Percentiles rank a stretch among this genome's conserved stretches.
Evolutionary conservation across 2,797 vertebrate genomes (phyloP).

Genomic region (Thalassophryne amazonica): DNA sequence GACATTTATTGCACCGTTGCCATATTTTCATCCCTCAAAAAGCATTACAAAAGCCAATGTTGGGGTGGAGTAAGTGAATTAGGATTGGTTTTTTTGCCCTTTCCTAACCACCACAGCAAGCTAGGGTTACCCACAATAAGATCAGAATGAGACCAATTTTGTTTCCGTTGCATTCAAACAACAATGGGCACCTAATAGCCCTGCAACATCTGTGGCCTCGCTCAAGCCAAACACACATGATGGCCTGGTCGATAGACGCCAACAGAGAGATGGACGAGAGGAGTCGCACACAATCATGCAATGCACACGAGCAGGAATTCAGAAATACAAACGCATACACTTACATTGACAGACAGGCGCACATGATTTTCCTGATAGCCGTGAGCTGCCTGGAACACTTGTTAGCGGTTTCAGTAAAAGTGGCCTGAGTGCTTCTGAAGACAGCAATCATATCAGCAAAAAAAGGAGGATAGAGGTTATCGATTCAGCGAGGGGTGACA

Average conservation of each 20-base stretch:
- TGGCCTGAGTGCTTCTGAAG: slow-evolving; percentile 76
- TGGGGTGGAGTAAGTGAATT: slow-evolving; percentile 79
- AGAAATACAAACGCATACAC: slow-evolving; percentile 35
- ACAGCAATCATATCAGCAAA: slow-evolving; percentile 77
- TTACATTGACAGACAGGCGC: slow-evolving; percentile 22
- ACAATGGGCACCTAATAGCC: slow-evolving; percentile 85
- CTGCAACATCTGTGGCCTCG: slow-evolving; percentile 78
- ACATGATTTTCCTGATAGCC: slow-evolving; percentile 61
- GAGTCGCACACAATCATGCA: slow-evolving; percentile 26
- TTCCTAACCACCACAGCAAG: slow-evolving; percentile 76
- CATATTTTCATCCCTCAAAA: slow-evolving; percentile 83
- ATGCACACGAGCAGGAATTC: slow-evolving; percentile 8
- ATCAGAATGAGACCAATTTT: slow-evolving; percentile 84
- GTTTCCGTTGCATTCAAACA: slow-evolving; percentile 86
- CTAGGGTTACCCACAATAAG: slow-evolving; percentile 86
- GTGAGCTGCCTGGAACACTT: slow-evolving; percentile 67
- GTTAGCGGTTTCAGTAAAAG: slow-evolving; percentile 75
- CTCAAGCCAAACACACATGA: slow-evolving; percentile 70
- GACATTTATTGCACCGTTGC: slow-evolving; percentile 75
- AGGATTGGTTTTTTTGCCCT: slow-evolving; percentile 82
- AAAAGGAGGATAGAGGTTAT: slow-evolving; percentile 68
- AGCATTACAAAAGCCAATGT: slow-evolving; percentile 80
- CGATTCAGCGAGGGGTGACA: slow-evolving; percentile 55
- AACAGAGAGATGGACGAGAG: slow-evolving; percentile 71
- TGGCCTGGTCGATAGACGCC: slow-evolving; percentile 79